These are phyloP conservation scores for Anser cygnoides DNA, from an alignment of 2,113 vertebrate genomes.

Conservation along the genomic window DNA sequence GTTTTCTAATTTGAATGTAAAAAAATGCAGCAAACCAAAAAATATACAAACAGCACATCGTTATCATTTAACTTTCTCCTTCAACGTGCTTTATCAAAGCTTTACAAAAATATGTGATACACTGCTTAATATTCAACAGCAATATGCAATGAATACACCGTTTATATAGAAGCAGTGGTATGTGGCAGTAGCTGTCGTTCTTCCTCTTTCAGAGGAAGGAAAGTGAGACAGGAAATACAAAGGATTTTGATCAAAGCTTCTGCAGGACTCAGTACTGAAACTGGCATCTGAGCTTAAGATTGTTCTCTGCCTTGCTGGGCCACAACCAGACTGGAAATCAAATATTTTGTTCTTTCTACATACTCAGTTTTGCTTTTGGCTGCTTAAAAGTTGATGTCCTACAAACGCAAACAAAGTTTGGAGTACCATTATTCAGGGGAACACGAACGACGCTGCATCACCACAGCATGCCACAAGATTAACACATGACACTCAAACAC, in stretches of 20 bases:
- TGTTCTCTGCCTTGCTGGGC: neutral
- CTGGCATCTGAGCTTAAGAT: neutral
- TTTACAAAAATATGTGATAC: slow-evolving; percentile 35
- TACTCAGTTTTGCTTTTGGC: neutral
- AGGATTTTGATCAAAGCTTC: slow-evolving; percentile 43
- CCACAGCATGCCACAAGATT: neutral
- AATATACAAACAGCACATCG: neutral
- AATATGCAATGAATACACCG: neutral
- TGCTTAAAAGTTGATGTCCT: neutral
- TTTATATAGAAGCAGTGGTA: neutral
- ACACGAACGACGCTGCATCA: neutral
- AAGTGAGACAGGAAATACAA: slow-evolving; percentile 17
- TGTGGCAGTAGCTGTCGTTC: neutral
- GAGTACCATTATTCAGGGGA: neutral
- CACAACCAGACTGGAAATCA: neutral
- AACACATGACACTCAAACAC: neutral
- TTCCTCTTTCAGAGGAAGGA: slow-evolving; percentile 24
- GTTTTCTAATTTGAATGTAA: neutral
- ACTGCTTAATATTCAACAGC: slow-evolving; percentile 54
- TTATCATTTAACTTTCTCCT: slow-evolving; percentile 18
- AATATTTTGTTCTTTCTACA: neutral
- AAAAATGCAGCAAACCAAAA: neutral
- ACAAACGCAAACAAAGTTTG: neutral
- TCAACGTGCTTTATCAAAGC: slow-evolving; percentile 38
- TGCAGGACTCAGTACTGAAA: neutral